These are phyloP conservation scores for Silurus meridionalis DNA, from an alignment of 2,113 vertebrate species.

Conservation along the genomic window DNA sequence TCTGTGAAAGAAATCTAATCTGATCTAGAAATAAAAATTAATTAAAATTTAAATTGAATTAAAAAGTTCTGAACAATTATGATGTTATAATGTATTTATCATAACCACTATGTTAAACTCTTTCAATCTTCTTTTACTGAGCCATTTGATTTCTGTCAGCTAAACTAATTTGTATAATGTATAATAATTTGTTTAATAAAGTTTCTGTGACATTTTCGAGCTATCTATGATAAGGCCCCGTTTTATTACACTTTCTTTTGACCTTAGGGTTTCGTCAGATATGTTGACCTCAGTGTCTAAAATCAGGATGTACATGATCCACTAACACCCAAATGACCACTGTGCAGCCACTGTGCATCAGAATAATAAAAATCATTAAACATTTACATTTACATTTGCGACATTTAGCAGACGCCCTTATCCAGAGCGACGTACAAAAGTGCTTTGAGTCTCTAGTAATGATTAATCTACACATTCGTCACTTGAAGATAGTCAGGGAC, in stretches of 20 bases:
- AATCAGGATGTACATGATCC: neutral
- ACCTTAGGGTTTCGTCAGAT: neutral
- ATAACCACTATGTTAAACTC: neutral
- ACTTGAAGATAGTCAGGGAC: too few species aligned
- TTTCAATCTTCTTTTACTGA: neutral
- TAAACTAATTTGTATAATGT: neutral
- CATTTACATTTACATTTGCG: too few species aligned
- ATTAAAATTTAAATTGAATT: too few species aligned
- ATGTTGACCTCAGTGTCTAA: neutral
- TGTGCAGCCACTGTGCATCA: neutral
- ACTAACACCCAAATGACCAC: neutral
- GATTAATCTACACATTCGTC: too few species aligned
- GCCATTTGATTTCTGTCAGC: neutral
- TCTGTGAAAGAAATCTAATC: too few species aligned
- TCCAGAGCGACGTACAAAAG: too few species aligned
- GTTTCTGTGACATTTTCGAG: neutral
- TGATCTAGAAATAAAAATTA: too few species aligned
- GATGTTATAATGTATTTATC: neutral
- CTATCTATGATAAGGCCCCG: neutral
- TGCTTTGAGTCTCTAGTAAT: too few species aligned
- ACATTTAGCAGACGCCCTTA: too few species aligned
- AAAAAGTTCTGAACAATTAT: neutral
- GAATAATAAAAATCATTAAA: neutral
- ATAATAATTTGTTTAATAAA: too few species aligned
- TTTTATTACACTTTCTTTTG: conserved; percentile 17